Conservation (phyloP, 2,113 vertebrate genomes). For the Peromyscus polionotus region DNA sequence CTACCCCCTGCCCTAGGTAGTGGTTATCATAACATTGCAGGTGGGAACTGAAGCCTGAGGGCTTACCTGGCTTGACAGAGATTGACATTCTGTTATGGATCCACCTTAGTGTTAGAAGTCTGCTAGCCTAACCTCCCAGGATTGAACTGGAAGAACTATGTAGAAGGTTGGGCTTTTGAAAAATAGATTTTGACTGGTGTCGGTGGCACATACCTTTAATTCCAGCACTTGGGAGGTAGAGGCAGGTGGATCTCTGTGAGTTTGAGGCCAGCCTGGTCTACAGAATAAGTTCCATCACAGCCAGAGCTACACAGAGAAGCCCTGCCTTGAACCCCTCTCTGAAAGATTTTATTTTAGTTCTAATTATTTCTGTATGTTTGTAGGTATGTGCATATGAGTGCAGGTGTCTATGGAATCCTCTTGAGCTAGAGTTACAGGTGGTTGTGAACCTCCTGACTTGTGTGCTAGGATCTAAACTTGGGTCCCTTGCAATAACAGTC, state of each 20-base stretch:
- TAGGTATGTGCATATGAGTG: not conserved
- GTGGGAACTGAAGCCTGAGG: not conserved
- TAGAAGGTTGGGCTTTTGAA: not conserved
- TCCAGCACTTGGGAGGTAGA: not conserved
- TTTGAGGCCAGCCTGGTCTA: not conserved
- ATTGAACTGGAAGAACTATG: not conserved
- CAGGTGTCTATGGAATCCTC: not conserved
- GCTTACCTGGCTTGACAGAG: slow-evolving; percentile 23
- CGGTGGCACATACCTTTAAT: no score
- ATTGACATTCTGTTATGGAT: not conserved
- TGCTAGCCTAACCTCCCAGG: not conserved
- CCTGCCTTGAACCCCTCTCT: no score
- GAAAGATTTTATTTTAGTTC: not conserved
- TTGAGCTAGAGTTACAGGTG: not conserved
- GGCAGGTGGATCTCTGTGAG: not conserved
- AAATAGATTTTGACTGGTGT: not conserved
- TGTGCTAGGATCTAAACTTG: not conserved
- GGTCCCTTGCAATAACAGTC: not conserved
- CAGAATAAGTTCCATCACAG: not conserved
- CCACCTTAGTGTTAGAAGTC: slow-evolving; percentile 28
- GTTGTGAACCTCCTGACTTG: not conserved
- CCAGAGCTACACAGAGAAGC: not conserved
- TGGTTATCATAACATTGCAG: not conserved
- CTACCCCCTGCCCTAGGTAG: not conserved
- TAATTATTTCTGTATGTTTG: not conserved